Evolutionary conservation across 1,140 invertebrate species (phyloP).

Genomic region (Hydropsyche tenuis): DNA sequence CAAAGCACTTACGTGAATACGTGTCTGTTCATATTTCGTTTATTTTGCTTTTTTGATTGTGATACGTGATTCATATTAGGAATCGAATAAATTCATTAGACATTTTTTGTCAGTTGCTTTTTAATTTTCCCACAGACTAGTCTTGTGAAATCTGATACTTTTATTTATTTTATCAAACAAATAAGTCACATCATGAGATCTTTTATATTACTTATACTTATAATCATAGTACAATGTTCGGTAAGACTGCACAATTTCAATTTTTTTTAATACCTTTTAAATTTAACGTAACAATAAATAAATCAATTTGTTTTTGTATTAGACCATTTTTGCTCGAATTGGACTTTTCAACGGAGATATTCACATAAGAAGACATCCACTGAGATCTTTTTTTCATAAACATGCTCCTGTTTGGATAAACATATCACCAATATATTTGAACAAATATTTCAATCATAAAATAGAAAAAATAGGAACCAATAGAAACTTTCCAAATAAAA

Average conservation of each 20-base stretch:
- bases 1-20: too few relatives aligned
- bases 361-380: not conserved
- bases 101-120: too few relatives aligned
- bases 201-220: not conserved
- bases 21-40: not conserved
- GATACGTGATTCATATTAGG: not conserved
- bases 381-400: not conserved
- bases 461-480: not conserved
- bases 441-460: not conserved
- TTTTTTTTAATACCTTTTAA: too few relatives aligned
- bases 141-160: too few relatives aligned
- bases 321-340: not conserved
- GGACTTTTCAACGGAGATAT: conserved; percentile 33
- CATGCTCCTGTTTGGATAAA: conserved; percentile 29
- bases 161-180: too few relatives aligned
- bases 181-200: too few relatives aligned
- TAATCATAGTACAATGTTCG: not conserved
- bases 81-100: not conserved
- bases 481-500: not conserved
- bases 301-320: not conserved
- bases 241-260: too few relatives aligned
- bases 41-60: not conserved
- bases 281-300: too few relatives aligned
- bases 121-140: too few relatives aligned
- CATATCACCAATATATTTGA: conserved; percentile 23